A percentile compares a stretch with the other conserved stretches of the same genome.
Evolutionary conservation across 1,140 invertebrate species (phyloP).

Genomic region (Polypedilum pembai): DNA sequence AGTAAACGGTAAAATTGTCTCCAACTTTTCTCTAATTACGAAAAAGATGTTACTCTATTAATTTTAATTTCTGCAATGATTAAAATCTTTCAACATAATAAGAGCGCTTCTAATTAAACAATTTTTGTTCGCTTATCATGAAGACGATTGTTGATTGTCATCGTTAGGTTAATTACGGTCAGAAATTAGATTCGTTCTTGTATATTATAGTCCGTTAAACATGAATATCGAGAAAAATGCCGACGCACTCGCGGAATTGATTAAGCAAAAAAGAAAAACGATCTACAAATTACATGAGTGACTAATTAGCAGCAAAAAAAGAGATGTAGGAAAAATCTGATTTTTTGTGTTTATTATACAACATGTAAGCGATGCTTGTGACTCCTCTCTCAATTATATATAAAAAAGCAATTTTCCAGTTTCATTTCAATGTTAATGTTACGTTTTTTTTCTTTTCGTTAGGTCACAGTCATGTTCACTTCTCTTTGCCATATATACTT

Average conservation of each 20-base stretch:
- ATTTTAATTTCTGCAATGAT: too few relatives aligned
- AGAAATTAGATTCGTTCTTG: too few relatives aligned
- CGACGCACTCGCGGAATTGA: neutral
- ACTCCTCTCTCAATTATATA: neutral
- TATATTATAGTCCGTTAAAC: too few relatives aligned
- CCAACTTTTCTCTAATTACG: too few relatives aligned
- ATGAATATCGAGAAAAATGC: too few relatives aligned
- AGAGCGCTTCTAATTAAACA: too few relatives aligned
- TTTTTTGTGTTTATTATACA: conserved; percentile 1
- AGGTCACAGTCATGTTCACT: conserved; percentile 27
- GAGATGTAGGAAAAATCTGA: neutral
- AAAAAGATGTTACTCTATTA: too few relatives aligned
- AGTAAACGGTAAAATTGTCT: too few relatives aligned
- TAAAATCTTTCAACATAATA: too few relatives aligned
- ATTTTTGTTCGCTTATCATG: too few relatives aligned
- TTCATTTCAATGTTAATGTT: conserved; percentile 28
- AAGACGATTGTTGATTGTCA: too few relatives aligned
- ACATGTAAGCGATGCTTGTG: neutral
- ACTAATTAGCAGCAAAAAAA: neutral
- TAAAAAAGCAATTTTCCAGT: conserved; percentile 18
- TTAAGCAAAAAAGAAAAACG: neutral
- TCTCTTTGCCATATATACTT: neutral
- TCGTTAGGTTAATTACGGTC: too few relatives aligned
- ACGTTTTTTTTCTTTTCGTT: neutral
- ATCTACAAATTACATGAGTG: neutral